phyloP scores from a whole-genome alignment of 1,140 invertebrate species.

The Heterodera carotae region DNA sequence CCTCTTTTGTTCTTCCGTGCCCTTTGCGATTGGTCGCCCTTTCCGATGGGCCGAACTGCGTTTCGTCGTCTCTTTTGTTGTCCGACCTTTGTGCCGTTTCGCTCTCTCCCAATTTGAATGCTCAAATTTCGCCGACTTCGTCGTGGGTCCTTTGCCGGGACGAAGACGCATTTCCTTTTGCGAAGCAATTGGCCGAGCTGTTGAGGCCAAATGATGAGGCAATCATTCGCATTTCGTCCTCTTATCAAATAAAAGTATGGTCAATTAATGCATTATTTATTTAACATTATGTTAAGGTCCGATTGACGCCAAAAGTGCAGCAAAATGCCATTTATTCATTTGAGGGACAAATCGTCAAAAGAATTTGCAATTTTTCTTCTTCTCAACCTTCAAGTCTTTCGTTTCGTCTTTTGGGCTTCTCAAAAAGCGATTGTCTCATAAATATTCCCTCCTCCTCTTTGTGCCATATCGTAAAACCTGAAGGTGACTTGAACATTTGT shows the following conservation, averaged over 20 bases:
- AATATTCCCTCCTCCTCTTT: conserved; percentile 20
- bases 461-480: not conserved
- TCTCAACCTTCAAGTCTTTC: not conserved
- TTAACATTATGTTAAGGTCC: not conserved
- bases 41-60: not conserved
- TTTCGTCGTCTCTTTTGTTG: not conserved
- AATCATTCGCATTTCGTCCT: not conserved
- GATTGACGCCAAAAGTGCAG: not conserved
- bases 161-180: not conserved
- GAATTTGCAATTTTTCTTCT: not conserved
- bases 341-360: not conserved
- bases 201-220: not conserved
- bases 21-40: not conserved
- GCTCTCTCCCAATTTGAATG: not conserved
- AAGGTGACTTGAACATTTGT: no score
- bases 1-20: not conserved
- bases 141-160: not conserved
- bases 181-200: not conserved
- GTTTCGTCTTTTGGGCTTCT: conserved; percentile 21
- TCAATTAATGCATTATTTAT: not conserved
- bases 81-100: not conserved
- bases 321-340: conserved; percentile 12
- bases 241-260: not conserved
- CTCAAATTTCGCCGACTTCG: not conserved
- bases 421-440: not conserved